Evolutionary conservation across 2,797 vertebrate genomes (phyloP), one percentile per base, ranked within the genome.

Genomic region (Limosa lapponica): DNA sequence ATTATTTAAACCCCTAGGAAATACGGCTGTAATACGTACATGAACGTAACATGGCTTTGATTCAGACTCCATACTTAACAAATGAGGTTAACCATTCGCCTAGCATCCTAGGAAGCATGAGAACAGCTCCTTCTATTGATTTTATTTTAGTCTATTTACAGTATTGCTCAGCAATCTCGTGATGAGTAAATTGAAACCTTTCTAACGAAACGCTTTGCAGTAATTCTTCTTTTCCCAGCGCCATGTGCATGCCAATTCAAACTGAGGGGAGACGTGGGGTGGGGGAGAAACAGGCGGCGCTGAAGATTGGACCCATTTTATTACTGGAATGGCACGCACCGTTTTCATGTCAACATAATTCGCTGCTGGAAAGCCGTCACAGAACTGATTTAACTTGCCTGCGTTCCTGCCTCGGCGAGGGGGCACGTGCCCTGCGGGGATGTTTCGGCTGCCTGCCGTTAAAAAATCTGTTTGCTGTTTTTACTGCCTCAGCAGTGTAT

Each of bases 401-500:
- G 67, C 7, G 23, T 97, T 96, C 82, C 90, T 88, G 83, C 96
- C 91, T 95, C 93, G 8, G 69, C 2, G 4, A 97, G 97, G 96
- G 70, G 95, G 97, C 97, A 85, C 72, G 32, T 74, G 85, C 97
- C 97, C 97, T 91, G 92, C 90, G 65, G 98, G 96, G 71, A 96
- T 95, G 96, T 97, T 97, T 96, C 94, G 44, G 95, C 96, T 92
- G 57, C 94, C 97, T 98, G 97, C 58, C 89, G 44, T 96, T 97
- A 97, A 97, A 98, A 98, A 98, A 98, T 97, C 97, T 97, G 96
- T 97, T 97, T 96, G 95, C 95, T 96, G 89, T 97, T 98, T 97
- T 95, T 97, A 97, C 97, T 97, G 94, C 97, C 97, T 98, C 98
- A 98, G 98, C 98, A 97, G 93, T 96, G 90, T 98, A 97, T 98